Conservation (phyloP, 1,140 invertebrate genomes). For the Contarinia nasturtii region DNA sequence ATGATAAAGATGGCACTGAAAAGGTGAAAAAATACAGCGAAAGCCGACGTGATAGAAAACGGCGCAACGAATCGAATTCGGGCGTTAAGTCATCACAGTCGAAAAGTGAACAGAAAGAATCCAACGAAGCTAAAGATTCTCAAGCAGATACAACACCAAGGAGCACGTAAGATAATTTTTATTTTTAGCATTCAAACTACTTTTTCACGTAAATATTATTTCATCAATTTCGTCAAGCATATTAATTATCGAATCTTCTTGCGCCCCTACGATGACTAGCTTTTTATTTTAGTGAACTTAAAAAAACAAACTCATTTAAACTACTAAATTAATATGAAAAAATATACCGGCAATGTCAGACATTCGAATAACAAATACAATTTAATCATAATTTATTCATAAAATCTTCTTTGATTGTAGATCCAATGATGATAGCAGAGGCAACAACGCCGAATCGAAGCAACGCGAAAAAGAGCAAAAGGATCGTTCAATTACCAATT, state of each 20-base stretch:
- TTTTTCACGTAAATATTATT: no score
- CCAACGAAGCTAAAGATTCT: background rate
- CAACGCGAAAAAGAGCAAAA: constrained; percentile 3
- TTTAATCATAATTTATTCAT: background rate
- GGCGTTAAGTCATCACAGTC: background rate
- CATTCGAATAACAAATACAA: no score
- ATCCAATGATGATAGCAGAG: background rate
- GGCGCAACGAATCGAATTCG: background rate
- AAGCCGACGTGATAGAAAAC: constrained; percentile 1
- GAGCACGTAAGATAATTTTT: background rate
- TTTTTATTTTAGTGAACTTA: no score
- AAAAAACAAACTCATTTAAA: no score
- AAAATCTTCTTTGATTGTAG: background rate
- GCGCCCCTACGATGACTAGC: no score
- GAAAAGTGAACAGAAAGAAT: background rate
- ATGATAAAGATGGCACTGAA: constrained; percentile 8
- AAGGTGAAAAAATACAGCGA: constrained; percentile 5
- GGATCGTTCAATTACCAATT: constrained; percentile 11
- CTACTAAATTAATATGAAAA: no score
- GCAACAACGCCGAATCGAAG: background rate
- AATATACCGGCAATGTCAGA: no score
- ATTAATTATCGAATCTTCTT: no score
- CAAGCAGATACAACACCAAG: background rate
- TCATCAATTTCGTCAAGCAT: no score
- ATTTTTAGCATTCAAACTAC: background rate